Base-by-base conservation (phyloP, 2,113 vertebrate genomes). In the Lophotis ruficrista region DNA sequence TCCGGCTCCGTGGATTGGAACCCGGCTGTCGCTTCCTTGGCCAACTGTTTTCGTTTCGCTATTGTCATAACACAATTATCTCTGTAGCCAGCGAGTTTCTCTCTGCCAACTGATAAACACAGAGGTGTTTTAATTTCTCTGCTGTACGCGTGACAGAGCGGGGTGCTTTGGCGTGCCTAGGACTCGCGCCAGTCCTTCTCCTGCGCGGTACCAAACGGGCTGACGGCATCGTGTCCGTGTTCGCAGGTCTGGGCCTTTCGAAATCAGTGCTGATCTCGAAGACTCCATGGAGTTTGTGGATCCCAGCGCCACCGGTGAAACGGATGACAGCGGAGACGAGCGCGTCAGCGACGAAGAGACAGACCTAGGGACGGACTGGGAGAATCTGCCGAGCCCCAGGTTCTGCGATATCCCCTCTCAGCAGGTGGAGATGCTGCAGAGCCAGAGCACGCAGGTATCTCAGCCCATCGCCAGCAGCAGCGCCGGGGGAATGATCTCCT, bases 331-430 rank as follows among this genome's bases (percentile, higher is more conserved):
- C 37, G 99, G 99, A 6, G 99, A 99, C 0, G 99, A 99, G 91
- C 98, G 48, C 5, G 86, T 99, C 76, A 99, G 99, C 0, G 99
- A 99, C 1, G 99, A 99, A 69, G 99, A 99, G 97, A 99, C 99
- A 0, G 99, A 99, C 98, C 98, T 99, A 51, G 99, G 99, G 70
- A 99, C 98, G 1, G 99, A 99, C 98, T 99, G 99, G 99, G 99
- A 99, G 98, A 99, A 99, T 10, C 98, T 99, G 87, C 99, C 99
- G 1, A 99, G 99, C 90, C 99, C 99, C 6, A 98, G 99, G 11
- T 99, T 99, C 96, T 99, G 99, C 30, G 99, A 99, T n/a, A 99
- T 99, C 96, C 99, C 99, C 17, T 99, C 99, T 5, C 99, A 99
- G 98, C 97, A 99, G 7, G 98, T 98, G 97, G 99, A 99, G 90